Base-by-base conservation (phyloP, 2,888 invertebrate genomes). In the Thysanoteuthis rhombus region DNA sequence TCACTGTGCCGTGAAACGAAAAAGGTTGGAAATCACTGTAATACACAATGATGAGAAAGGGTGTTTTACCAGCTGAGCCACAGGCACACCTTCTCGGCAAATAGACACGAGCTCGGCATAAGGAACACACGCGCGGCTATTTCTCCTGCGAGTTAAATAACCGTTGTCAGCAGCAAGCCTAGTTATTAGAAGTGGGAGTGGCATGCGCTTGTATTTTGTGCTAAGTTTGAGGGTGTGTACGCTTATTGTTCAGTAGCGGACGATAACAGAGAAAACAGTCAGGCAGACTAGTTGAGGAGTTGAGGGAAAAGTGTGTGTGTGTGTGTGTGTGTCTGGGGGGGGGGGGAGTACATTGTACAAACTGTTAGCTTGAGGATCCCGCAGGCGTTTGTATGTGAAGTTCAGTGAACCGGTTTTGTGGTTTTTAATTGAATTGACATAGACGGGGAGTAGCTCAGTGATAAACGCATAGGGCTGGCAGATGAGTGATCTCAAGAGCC, bases 191-290 rank as follows among this genome's bases (percentile, higher is more conserved):
- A 75, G 75, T 75, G 75, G 75, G 75, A 75, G 75, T 75, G 75
- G 36, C 75, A 75, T 75, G 75, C 12, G n/a, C 75, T n/a, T 16
- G 75, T 75, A 75, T 75, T 75, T 75, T 75, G 10, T 75, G 75
- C 75, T 75, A 75, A 75, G 75, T 75, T 75, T 75, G 75, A 75
- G 75, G 75, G 75, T 75, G 75, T 75, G 75, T 75, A 75, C 75
- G 75, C 36, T 75, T 16, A 75, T 75, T 75, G 75, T 75, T 75
- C 75, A n/a, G 4, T 12, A 36, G 75, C n/a, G 75, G 12, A 12
- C n/a, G 75, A 75, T 75, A 75, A 75, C 75, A 75, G 75, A 75
- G 32, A 75, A n/a, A 25, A 2, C n/a, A 19, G 75, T n/a, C 75
- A 75, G 75, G 75, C 75, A 75, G 75, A 36, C 75, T n/a, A 16